A percentile compares a stretch with the other conserved stretches of the same genome.
Evolutionary conservation across 2,888 invertebrate species (phyloP).

Genomic region (Yponomeuta cagnagella): DNA sequence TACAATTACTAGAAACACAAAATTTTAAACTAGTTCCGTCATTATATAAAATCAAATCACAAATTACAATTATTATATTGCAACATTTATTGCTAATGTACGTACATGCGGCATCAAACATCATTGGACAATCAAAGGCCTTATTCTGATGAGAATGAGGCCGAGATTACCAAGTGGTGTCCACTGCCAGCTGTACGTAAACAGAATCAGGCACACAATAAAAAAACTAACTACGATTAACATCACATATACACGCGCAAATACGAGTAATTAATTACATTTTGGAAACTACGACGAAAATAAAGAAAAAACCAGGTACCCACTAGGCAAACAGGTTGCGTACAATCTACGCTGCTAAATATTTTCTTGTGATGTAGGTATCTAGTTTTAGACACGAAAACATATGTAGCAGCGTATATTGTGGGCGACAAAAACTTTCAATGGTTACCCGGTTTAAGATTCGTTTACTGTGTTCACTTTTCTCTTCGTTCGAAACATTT

Average conservation of each 20-base stretch:
- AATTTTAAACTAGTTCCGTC: constrained; percentile 38
- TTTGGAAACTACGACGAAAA: constrained; percentile 8
- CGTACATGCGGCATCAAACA: neutral
- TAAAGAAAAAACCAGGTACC: neutral
- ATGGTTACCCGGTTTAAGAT: neutral
- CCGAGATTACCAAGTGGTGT: neutral
- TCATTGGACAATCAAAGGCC: neutral
- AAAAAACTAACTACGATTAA: constrained; percentile 30
- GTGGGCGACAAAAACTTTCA: neutral
- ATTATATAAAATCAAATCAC: constrained; percentile 27
- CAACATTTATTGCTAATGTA: neutral
- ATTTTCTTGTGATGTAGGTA: neutral
- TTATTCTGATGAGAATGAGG: neutral
- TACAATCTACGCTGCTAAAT: neutral
- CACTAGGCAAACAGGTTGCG: neutral
- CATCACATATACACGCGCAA: constrained; percentile 35
- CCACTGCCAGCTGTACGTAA: constrained; percentile 19
- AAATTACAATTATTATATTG: constrained; percentile 6
- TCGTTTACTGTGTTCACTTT: neutral
- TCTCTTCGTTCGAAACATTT: neutral
- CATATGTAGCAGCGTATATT: neutral
- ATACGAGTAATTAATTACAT: constrained; percentile 18
- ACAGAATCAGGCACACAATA: constrained; percentile 52
- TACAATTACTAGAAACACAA: constrained; percentile 29
- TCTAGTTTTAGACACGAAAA: neutral